Conservation (phyloP, 2,113 vertebrate species). For the Python bivittatus region DNA sequence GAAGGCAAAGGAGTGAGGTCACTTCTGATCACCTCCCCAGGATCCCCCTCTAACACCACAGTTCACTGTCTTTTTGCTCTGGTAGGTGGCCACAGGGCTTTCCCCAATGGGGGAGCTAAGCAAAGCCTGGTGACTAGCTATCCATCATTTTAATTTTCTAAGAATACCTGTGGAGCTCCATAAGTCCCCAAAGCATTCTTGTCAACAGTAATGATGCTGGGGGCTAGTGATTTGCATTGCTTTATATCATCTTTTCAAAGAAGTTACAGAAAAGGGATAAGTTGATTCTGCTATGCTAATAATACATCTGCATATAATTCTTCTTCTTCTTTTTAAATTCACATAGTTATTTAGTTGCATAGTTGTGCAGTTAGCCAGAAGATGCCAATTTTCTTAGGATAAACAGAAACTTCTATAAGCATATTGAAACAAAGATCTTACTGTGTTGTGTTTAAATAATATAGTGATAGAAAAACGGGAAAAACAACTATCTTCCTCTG, state of each 20-base stretch:
- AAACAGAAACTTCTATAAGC: background rate
- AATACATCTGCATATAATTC: too few species aligned
- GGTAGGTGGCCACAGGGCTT: background rate
- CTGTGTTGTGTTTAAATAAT: background rate
- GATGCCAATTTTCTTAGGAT: constrained; percentile 4
- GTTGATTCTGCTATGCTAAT: background rate
- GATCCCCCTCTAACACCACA: background rate
- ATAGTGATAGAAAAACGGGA: background rate
- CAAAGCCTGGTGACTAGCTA: background rate
- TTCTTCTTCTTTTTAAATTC: background rate
- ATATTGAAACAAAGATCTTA: background rate
- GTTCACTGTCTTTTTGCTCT: background rate
- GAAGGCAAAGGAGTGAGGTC: background rate
- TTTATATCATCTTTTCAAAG: background rate
- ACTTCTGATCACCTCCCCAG: background rate
- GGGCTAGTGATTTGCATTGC: background rate
- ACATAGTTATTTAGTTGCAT: background rate
- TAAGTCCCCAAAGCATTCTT: background rate
- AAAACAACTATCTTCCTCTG: background rate
- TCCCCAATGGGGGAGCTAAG: background rate
- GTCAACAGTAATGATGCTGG: background rate
- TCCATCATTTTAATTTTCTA: background rate
- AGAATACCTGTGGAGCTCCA: background rate
- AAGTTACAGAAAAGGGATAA: background rate
- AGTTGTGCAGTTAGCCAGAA: background rate